Conservation (phyloP, 1,140 invertebrate species). For the Procambarus clarkii region DNA sequence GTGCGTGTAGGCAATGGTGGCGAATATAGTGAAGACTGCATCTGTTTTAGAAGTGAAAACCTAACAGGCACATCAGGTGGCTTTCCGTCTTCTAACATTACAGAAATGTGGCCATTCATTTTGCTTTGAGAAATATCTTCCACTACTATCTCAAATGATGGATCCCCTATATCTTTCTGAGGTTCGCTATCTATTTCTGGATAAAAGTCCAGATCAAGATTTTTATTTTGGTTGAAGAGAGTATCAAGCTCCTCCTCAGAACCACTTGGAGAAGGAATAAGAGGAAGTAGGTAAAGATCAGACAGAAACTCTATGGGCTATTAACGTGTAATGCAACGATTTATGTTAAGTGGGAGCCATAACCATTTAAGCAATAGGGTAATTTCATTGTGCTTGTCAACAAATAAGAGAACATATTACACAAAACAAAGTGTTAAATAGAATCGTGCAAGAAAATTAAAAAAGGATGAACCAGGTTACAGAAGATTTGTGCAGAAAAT, state of each 20-base stretch:
- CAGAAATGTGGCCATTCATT: constrained; percentile 59
- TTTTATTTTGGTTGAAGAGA: constrained; percentile 32
- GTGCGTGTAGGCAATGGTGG: constrained; percentile 73
- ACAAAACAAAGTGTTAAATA: not conserved
- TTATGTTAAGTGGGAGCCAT: not conserved
- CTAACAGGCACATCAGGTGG: constrained; percentile 47
- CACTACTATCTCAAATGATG: constrained; percentile 52
- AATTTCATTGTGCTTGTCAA: not conserved
- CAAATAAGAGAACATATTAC: not conserved
- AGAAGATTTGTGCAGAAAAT: not conserved
- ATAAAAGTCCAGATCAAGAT: constrained; percentile 7
- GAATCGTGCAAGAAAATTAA: not conserved
- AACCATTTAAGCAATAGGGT: not conserved
- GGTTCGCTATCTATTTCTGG: not conserved
- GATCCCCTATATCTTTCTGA: not conserved
- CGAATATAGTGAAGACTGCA: constrained; percentile 55
- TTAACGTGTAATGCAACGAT: not conserved
- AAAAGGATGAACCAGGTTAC: not conserved
- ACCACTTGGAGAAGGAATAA: constrained; percentile 60
- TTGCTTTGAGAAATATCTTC: constrained; percentile 35
- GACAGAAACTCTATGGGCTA: constrained; percentile 84
- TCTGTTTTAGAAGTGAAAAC: constrained; percentile 26
- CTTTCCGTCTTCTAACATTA: constrained; percentile 29
- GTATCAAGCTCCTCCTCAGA: constrained; percentile 55
- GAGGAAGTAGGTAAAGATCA: constrained; percentile 80